These are phyloP conservation scores for Anguilla pacifica DNA, from an alignment of 2,797 vertebrate species.

Conservation along the genomic window DNA sequence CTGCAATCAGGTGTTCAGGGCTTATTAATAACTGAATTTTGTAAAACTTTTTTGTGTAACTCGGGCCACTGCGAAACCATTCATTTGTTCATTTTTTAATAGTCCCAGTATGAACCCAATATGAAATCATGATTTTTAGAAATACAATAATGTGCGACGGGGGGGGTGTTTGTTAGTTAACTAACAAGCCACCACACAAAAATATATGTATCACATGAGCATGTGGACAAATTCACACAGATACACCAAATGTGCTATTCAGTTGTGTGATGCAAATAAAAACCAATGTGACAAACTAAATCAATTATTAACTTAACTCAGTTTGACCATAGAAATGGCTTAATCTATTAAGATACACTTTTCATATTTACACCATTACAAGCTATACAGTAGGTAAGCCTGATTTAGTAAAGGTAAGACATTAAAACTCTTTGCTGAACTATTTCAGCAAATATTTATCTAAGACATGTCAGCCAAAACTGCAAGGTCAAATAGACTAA, in stretches of 20 bases:
- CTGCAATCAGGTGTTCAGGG: background rate
- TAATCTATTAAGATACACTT: background rate
- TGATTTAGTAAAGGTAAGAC: too few relatives aligned
- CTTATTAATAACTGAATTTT: background rate
- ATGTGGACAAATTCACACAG: background rate
- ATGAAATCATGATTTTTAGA: background rate
- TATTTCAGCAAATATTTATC: constrained; percentile 61
- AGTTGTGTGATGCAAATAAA: background rate
- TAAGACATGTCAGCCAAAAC: constrained; percentile 41
- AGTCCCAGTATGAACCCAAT: background rate
- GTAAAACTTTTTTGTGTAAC: background rate
- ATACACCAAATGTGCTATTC: background rate
- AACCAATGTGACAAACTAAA: background rate
- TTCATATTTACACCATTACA: background rate
- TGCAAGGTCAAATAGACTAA: constrained; percentile 54
- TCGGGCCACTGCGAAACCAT: background rate
- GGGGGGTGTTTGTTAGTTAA: background rate
- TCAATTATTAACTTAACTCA: background rate
- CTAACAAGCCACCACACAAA: background rate
- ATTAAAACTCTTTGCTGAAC: constrained; percentile 34
- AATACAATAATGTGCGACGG: background rate
- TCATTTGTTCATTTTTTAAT: background rate
- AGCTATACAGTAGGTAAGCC: background rate
- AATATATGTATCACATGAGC: background rate
- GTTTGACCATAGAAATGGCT: background rate